A percentile compares a stretch with the other conserved stretches of the same genome.
phyloP scores from a whole-genome alignment of 2,888 invertebrate species.

The Torymus tubicola region DNA sequence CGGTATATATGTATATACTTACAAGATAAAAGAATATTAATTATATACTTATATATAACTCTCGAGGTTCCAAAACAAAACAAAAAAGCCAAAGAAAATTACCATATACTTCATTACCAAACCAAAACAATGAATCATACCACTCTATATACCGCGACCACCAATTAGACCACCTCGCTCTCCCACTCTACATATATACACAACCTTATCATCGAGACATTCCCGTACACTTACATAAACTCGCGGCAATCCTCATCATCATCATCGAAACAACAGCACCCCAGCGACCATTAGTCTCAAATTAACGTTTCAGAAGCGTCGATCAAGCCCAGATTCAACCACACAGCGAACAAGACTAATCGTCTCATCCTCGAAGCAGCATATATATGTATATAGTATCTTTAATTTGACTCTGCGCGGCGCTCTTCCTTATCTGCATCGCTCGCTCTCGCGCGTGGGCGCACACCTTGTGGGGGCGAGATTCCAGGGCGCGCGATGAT shows the following conservation, averaged over 20 bases:
- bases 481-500: constrained; percentile 70
- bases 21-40: no score
- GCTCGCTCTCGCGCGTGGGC: not conserved
- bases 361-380: not conserved
- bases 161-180: no score
- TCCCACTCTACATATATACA: no score
- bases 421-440: constrained; percentile 3
- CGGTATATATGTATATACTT: no score
- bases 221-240: not conserved
- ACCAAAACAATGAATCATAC: no score
- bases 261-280: constrained; percentile 13
- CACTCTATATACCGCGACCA: no score
- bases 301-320: constrained; percentile 35
- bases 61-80: no score
- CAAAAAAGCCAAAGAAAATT: no score
- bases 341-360: constrained; percentile 62
- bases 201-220: not conserved
- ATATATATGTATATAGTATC: no score
- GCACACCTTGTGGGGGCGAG: constrained; percentile 64
- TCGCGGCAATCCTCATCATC: not conserved
- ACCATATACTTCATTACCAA: no score
- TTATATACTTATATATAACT: no score
- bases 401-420: not conserved
- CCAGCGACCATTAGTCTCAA: constrained; percentile 41
- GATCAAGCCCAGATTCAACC: constrained; percentile 25